Evolutionary conservation across 2,888 invertebrate genomes (phyloP).

Genomic region (Caenorhabditis sp.): DNA sequence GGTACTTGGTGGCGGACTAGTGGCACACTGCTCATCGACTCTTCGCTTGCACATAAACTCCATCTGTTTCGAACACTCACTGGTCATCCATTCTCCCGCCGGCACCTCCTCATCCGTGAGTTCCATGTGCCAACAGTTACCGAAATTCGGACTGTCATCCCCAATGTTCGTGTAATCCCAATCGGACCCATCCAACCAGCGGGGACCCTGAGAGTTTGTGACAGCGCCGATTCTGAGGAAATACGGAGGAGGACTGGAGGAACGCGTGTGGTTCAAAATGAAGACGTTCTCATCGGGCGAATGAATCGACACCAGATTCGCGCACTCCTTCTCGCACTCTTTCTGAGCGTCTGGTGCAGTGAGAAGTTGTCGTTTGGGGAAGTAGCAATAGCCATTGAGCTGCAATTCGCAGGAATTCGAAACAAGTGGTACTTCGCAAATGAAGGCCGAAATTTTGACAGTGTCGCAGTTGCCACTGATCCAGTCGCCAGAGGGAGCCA

Average conservation of each 20-base stretch:
- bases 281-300: constrained; percentile 10
- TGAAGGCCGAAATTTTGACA: constrained; percentile 9
- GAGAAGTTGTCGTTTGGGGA: neutral
- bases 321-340: constrained; percentile 7
- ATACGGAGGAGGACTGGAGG: no score
- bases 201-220: neutral
- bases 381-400: constrained; percentile 8
- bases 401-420: constrained; percentile 16
- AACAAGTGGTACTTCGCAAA: constrained; percentile 34
- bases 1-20: neutral
- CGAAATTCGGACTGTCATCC: neutral
- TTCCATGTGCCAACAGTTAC: neutral
- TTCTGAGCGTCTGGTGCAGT: neutral
- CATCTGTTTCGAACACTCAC: neutral
- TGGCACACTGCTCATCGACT: neutral
- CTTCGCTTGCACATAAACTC: constrained; percentile 16
- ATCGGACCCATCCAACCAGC: neutral
- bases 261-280: neutral
- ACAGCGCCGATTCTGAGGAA: no score
- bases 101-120: neutral
- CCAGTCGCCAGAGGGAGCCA: constrained; percentile 31
- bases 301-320: constrained; percentile 10
- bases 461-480: constrained; percentile 38
- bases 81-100: neutral
- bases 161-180: constrained; percentile 9